Conservation (phyloP, 2,888 invertebrate genomes). For the Lumbricus terrestris region DNA sequence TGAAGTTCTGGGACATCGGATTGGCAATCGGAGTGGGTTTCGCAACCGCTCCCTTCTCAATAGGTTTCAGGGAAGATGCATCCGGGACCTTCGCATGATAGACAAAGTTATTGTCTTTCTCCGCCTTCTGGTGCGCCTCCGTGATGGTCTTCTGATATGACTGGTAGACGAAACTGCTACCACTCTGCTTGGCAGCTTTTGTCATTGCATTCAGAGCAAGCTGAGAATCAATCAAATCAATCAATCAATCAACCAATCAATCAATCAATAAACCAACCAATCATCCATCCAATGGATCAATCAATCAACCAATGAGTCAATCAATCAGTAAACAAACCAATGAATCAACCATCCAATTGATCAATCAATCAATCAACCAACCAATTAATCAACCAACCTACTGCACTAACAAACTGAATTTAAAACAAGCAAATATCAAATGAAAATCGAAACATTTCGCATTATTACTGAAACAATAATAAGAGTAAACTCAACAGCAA, state of each 20-base stretch:
- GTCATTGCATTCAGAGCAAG: constrained; percentile 74
- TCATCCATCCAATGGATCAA: too few species aligned
- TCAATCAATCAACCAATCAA: background rate
- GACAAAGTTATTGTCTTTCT: constrained; percentile 94
- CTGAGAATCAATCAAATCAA: constrained; percentile 55
- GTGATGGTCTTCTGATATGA: constrained; percentile 59
- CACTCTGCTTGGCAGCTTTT: constrained; percentile 68
- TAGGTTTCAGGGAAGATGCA: constrained; percentile 44
- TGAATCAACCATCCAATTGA: too few species aligned
- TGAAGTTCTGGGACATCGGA: constrained; percentile 71
- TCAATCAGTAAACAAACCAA: too few species aligned
- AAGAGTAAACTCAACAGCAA: background rate
- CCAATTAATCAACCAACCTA: background rate
- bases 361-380: too few species aligned
- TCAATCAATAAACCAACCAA: too few species aligned
- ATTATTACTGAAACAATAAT: background rate
- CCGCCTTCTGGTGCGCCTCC: constrained; percentile 73
- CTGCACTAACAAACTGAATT: background rate
- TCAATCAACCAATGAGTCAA: too few species aligned
- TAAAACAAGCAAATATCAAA: background rate
- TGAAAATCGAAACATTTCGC: too few species aligned
- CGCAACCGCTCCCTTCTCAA: constrained; percentile 82
- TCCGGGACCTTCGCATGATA: constrained; percentile 81
- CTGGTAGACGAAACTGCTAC: constrained; percentile 50
- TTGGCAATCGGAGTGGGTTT: constrained; percentile 72